Percentiles rank a stretch among this genome's conserved stretches.
Conservation (phyloP, 2,113 vertebrate species). For the Pomatostomus ruficeps region DNA sequence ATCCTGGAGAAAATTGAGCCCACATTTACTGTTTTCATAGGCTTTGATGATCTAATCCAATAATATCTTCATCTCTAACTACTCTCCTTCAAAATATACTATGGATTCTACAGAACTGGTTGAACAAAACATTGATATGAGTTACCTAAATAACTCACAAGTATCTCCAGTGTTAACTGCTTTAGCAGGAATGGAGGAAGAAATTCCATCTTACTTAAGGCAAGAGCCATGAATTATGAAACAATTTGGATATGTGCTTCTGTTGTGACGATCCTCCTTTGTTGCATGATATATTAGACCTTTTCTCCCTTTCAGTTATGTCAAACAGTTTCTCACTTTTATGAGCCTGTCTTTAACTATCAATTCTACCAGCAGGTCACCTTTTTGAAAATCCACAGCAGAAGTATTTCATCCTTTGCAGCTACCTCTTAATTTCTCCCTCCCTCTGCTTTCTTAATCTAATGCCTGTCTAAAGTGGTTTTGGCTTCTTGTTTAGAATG, state of each 20-base stretch:
- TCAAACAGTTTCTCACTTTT: background rate
- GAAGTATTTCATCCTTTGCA: background rate
- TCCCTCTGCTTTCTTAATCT: background rate
- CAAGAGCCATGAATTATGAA: background rate
- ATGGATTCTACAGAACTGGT: background rate
- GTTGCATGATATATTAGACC: background rate
- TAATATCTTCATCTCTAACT: background rate
- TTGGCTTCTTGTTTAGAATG: background rate
- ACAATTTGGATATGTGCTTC: background rate
- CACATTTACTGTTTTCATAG: background rate
- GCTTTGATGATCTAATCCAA: background rate
- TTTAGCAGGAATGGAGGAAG: background rate
- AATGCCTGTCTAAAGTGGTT: background rate
- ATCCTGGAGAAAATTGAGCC: background rate
- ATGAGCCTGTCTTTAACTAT: background rate
- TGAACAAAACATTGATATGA: background rate
- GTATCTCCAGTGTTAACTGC: background rate
- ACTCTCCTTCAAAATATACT: background rate
- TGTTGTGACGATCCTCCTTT: background rate
- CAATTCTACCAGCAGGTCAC: background rate
- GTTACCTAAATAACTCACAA: background rate
- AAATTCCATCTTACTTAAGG: background rate
- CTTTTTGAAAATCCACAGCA: background rate
- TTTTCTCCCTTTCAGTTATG: background rate
- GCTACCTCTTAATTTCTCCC: background rate